Percentiles rank a stretch among this genome's conserved stretches.
These are phyloP conservation scores for Eupeodes corollae DNA, from an alignment of 1,140 invertebrate genomes.

Conservation along the genomic window DNA sequence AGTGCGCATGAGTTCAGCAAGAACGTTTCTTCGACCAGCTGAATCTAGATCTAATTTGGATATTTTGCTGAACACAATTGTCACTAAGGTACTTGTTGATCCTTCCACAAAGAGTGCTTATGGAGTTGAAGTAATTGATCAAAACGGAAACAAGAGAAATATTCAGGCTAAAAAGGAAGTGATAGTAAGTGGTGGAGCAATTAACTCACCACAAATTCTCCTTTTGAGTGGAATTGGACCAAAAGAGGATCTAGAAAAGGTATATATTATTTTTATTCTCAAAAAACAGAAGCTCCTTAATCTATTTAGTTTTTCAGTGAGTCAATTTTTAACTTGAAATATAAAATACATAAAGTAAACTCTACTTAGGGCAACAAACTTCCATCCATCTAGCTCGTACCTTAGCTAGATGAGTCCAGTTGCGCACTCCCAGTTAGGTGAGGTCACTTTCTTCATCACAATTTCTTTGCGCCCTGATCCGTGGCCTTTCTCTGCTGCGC, in stretches of 20 bases:
- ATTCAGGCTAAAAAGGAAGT: conserved; percentile 47
- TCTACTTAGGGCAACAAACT: too few relatives aligned
- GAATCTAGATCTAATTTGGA: conserved; percentile 58
- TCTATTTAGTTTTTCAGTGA: too few relatives aligned
- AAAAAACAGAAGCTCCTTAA: too few relatives aligned
- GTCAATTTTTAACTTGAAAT: too few relatives aligned
- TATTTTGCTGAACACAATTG: conserved; percentile 64
- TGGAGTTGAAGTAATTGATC: conserved; percentile 43
- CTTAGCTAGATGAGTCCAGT: too few relatives aligned
- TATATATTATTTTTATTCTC: conserved; percentile 37
- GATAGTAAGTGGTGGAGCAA: conserved; percentile 43
- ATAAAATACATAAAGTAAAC: too few relatives aligned
- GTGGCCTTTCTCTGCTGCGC: too few relatives aligned
- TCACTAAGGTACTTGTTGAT: conserved; percentile 57
- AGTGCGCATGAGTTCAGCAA: conserved; percentile 65
- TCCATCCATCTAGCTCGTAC: too few relatives aligned
- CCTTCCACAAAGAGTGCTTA: conserved; percentile 40
- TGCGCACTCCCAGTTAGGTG: too few relatives aligned
- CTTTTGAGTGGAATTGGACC: conserved; percentile 46
- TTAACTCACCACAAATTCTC: conserved; percentile 43
- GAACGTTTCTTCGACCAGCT: conserved; percentile 73
- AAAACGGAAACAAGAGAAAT: conserved; percentile 36
- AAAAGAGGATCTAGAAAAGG: conserved; percentile 38
- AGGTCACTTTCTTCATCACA: too few relatives aligned
- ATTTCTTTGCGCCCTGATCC: too few relatives aligned